Base-by-base conservation (phyloP, 2,113 vertebrate genomes). In the Hepsetus odoe region DNA sequence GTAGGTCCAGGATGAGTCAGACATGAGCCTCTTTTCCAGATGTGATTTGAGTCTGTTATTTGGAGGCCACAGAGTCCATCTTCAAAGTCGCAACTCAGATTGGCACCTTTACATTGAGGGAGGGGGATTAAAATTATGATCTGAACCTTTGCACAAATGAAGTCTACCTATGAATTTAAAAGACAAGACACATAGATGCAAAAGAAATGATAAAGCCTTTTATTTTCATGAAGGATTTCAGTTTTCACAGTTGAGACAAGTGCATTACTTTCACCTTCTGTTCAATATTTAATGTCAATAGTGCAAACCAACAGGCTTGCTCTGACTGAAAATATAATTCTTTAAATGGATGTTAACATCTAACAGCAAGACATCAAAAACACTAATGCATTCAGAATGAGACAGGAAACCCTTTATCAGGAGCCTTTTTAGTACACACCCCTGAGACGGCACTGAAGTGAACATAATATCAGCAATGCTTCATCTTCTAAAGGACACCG, bases 51-150 rank as follows among this genome's bases (percentile, higher is more conserved):
- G 66, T 82, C 85, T 2, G 81, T 49, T 73, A 80, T 77, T 82
- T 85, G 72, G 89, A 91, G 80, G 84, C 83, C 76, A 82, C 95
- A 97, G 3, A 91, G 79, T 4, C 89, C 90, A 11, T 87, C 87
- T 85, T 97, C 95, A 92, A 98, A 98, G 88, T 96, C 91, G 86
- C 94, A 98, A 32, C 83, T 93, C 53, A 82, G 87, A 12, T 35
- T 64, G 0, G 79, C 92, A 79, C 87, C 95, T 97, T 76, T n/a
- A 55, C 16, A 20, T 61, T 30, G 3, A 56, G 3, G 68, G 69
- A 79, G 7, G 12, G 56, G 32, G 6, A 62, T 3, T 7, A 8
- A n/a, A 3, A 7, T 20, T 53, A 7, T 53, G 4, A 22, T 3
- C 2, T 8, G 9, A 53, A 22, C 4, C 20, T 2, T 7, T 8